A percentile compares a stretch with the other conserved stretches of the same genome.
Conservation (phyloP, 2,797 vertebrate genomes). For the Peromyscus aztecus region DNA sequence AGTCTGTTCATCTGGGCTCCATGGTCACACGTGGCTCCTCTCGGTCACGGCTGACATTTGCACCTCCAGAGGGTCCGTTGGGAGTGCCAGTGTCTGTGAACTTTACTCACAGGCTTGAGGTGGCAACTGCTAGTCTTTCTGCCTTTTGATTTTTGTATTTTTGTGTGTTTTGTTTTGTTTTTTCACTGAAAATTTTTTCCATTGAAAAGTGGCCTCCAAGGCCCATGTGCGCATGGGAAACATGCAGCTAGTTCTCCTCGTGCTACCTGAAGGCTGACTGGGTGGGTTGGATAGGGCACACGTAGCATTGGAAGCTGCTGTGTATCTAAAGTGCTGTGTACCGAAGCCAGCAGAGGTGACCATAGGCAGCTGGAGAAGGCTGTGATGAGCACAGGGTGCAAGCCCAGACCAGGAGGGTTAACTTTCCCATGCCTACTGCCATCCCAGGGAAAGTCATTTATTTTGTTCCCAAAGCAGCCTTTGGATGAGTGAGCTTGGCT, state of each 20-base stretch:
- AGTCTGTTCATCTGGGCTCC: not conserved
- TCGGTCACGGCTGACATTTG: not conserved
- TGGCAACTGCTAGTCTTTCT: not conserved
- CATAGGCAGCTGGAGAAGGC: not conserved
- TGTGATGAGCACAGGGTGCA: not conserved
- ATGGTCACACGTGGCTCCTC: too few species aligned
- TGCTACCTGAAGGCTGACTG: too few species aligned
- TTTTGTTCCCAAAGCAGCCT: not conserved
- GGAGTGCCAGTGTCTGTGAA: not conserved
- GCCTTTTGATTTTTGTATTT: not conserved
- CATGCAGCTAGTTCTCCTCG: accelerated
- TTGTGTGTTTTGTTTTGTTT: not conserved
- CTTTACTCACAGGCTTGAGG: accelerated
- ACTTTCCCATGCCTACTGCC: accelerated
- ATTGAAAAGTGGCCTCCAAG: not conserved
- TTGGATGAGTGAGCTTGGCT: not conserved
- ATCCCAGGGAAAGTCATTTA: not conserved
- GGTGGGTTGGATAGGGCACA: accelerated
- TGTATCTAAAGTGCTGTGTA: accelerated
- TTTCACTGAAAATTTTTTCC: not conserved
- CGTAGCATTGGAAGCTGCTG: accelerated
- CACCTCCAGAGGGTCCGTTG: not conserved
- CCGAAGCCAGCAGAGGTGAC: accelerated
- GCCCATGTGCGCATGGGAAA: accelerated
- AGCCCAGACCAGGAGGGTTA: too few species aligned